Evolutionary conservation across 2,888 invertebrate species (phyloP).

Genomic region (Linyphia triangularis): DNA sequence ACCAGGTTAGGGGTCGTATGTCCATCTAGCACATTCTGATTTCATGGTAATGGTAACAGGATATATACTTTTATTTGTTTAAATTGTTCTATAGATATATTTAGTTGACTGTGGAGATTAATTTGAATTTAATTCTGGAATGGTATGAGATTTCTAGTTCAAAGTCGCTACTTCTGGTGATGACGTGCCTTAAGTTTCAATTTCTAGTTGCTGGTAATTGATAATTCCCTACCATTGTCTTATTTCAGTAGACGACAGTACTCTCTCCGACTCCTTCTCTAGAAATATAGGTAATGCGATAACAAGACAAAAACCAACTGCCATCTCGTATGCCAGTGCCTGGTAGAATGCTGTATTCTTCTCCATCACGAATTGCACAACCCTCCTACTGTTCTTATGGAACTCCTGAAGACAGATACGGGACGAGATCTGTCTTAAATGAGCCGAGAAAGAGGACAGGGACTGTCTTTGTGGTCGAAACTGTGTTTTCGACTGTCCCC

Average conservation of each 20-base stretch:
- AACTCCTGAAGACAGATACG: conserved; percentile 1
- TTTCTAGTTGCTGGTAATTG: neutral
- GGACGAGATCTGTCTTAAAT: conserved; percentile 26
- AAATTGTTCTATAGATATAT: too few species aligned
- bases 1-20: too few species aligned
- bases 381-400: neutral
- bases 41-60: too few species aligned
- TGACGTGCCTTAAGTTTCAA: too few species aligned
- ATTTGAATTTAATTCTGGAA: too few species aligned
- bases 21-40: too few species aligned
- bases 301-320: conserved; percentile 28
- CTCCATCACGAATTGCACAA: neutral
- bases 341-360: neutral
- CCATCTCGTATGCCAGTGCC: neutral
- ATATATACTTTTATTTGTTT: too few species aligned
- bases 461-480: conserved; percentile 42
- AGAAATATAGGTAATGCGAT: conserved; percentile 1
- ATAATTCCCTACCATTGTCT: neutral
- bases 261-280: neutral
- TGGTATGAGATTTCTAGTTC: too few species aligned
- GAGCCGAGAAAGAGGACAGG: conserved; percentile 48
- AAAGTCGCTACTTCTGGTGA: too few species aligned
- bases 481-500: neutral
- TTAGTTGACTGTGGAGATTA: too few species aligned
- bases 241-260: neutral